Base-by-base conservation (phyloP, 2,888 invertebrate genomes). In the Heliconius ethilla region DNA sequence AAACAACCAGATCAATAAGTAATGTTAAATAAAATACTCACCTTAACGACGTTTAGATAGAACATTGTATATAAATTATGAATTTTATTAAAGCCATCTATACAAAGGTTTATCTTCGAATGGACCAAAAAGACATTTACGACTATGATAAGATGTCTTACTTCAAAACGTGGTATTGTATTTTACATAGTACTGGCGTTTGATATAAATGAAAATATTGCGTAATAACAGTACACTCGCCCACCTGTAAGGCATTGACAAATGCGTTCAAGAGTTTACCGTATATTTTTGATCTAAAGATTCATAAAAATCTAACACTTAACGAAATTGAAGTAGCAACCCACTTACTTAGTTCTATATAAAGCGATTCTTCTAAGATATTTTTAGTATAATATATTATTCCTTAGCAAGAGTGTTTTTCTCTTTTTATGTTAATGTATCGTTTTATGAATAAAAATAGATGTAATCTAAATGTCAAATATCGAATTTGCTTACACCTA, bases 241-340 rank as follows among this genome's bases (percentile, higher is more conserved):
- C 92, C 92, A 93, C 93, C 92, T 91, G 91, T 86, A 67, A 84
- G 88, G 87, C 90, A 89, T 89, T 92, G 93, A 94, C 91, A 92
- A 93, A 94, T 92, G 90, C 72, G 13, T 40, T 87, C 86, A 88
- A 33, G 85, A 81, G 86, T 89, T 83, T 84, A 84, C 74, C 33
- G 70, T 76, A 78, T 59, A 40, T 59, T 70, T 67, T 66, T 70
- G 33, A 78, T 69, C 51, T 40, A 70, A 74, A 78, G 65, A 62
- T 40, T 65, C 74, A 45, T 63, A 65, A 25, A 40, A 40, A 27
- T 15, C 10, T 25, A 22, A 25, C 9, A 73, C n/a, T 73, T 55
- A n/a, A 62, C 9, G 7, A 9, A 59, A 37, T 62, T 29, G n/a
- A 13, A 62, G 15, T 59, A n/a, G 9, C 13, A 40, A 13, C 13